Percentiles rank a stretch among this genome's conserved stretches.
phyloP scores from a whole-genome alignment of 2,797 vertebrate genomes.

The Clarias pachynema region DNA sequence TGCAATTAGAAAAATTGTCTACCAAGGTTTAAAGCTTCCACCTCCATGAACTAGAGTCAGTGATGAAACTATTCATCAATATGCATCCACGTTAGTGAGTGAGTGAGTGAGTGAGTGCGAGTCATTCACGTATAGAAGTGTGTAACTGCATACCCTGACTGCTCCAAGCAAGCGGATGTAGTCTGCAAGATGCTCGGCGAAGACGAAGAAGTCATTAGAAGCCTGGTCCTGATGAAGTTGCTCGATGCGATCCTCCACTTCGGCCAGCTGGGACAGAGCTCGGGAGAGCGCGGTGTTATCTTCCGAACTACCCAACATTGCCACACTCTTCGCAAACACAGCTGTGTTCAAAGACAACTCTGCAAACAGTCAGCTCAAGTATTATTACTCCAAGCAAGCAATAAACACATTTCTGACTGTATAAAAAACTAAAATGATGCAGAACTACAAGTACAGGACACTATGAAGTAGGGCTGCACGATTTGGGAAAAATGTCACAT shows the following conservation, averaged over 20 bases:
- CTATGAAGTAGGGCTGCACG: too few species aligned
- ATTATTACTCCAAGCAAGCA: not conserved
- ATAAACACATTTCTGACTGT: not conserved
- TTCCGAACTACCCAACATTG: slow-evolving; percentile 97
- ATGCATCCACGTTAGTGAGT: not conserved
- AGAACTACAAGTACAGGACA: not conserved
- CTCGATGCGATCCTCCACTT: slow-evolving; percentile 97
- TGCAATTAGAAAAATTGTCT: not conserved
- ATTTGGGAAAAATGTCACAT: too few species aligned
- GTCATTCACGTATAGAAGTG: not conserved
- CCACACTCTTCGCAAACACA: slow-evolving; percentile 93
- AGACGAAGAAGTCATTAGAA: slow-evolving; percentile 87
- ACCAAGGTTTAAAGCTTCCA: not conserved
- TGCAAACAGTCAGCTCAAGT: slow-evolving; percentile 46
- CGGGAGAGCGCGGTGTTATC: slow-evolving; percentile 96
- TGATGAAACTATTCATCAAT: not conserved
- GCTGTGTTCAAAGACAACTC: slow-evolving; percentile 89
- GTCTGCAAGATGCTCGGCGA: slow-evolving; percentile 92
- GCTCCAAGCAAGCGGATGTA: slow-evolving; percentile 92
- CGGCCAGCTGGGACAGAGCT: slow-evolving; percentile 93
- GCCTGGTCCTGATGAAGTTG: slow-evolving; percentile 95
- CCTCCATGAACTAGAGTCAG: not conserved
- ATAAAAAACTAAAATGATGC: not conserved
- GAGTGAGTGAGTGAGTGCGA: not conserved
- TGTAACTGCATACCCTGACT: slow-evolving; percentile 78